Evolutionary conservation across 2,113 vertebrate species (phyloP), one percentile per base, ranked within the genome.

Genomic region (Argyrosomus japonicus): DNA sequence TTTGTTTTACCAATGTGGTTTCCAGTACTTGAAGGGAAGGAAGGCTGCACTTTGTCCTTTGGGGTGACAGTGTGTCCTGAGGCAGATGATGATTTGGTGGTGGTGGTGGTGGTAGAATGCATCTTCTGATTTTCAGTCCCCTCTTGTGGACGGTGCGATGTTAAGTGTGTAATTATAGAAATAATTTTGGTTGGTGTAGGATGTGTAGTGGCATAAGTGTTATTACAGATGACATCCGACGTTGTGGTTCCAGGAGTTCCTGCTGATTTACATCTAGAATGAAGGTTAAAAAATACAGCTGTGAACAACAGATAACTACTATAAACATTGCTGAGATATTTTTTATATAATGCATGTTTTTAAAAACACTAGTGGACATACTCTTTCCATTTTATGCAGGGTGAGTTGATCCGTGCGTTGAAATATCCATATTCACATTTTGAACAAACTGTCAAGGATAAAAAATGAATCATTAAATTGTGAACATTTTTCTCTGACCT

Each of bases 361-460:
- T 27, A 47, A 43, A 67, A 71, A 73, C 0, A 61, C 5, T 3
- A 12, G 15, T 8, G 3, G 18, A 81, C 90, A 6, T 91, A 94
- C 94, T 80, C 40, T 67, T 36, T 91, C 92, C 89, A 92, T 75
- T 82, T 71, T 32, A 3, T 1, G 75, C 92, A 93, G 1, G 0
- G 1, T 0, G 2, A 7, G 73, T 89, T 9, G 1, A 25, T 2
- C 0, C 0, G 0, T 2, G 0, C 0, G 64, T 4, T 90, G 81
- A 93, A 94, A 84, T 53, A 86, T 76, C 91, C 91, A 0, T 68
- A 0, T 23, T 50, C 1, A 65, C 91, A 93, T 81, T 81, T 19
- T 56, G 2, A 45, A 74, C 94, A 95, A 25, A 48, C 87, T 88
- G 68, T 1, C 1, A 8, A 17, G 4, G 18, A 51, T 73, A 82